Base-by-base conservation (phyloP, 2,113 vertebrate genomes). In the Pterocles orientalis region DNA sequence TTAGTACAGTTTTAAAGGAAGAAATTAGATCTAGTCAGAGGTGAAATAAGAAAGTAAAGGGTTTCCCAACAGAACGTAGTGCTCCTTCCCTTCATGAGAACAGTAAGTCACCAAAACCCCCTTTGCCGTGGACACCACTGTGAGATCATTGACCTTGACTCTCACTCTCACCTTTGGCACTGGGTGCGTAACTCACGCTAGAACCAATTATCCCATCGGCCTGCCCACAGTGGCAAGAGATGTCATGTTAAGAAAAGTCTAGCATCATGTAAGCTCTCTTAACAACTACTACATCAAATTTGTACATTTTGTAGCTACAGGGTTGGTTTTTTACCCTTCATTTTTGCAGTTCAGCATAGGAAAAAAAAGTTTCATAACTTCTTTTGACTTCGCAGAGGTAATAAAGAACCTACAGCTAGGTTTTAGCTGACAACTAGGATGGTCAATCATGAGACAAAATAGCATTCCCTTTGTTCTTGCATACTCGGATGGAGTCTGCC, bases 111-210 rank as follows among this genome's bases (percentile, higher is more conserved):
- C 53, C 50, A 23, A 86, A 75, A 39, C 19, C 17, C 14, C 23
- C 82, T 88, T 82, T 77, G 50, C 68, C 2, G 3, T 47, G 65
- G 66, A 17, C 51, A 60, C 36, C 33, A 11, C 16, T 6, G 47
- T 62, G 48, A 51, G 36, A 57, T 61, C 66, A 6, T 7, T 72
- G 77, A 94, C 86, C 71, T 90, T 92, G 92, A 73, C 86, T 90
- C 76, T 81, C 62, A 50, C 73, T 83, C 18, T n/a, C 78, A 80
- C 89, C 72, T 95, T 90, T 71, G 33, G 65, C 81, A 71, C 65
- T 18, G 56, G 36, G 26, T 47, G 36, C 9, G 5, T 77, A 91
- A 94, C 36, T 90, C 24, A 12, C 13, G 0, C 72, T 25, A 51
- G 34, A 94, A 13, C 39, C 15, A 5, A 54, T 91, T 91, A 86